Evolutionary conservation across 2,888 invertebrate genomes (phyloP).

Genomic region (Gnatocerus cornutus): DNA sequence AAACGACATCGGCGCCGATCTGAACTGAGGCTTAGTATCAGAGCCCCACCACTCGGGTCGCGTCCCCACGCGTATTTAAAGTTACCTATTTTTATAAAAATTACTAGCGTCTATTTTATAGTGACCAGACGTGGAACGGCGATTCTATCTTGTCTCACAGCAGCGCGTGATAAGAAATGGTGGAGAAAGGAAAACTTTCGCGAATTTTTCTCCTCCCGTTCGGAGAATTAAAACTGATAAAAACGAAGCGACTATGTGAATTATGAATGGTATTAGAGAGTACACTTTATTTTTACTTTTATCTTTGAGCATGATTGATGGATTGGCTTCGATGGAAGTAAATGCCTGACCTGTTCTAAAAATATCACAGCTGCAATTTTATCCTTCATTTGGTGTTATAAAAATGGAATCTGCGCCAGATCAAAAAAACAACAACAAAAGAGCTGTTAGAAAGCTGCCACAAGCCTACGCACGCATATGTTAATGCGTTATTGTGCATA

Average conservation of each 20-base stretch:
- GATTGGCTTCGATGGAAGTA: background rate
- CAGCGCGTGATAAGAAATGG: background rate
- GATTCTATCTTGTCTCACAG: background rate
- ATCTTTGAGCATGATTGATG: background rate
- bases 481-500: no score
- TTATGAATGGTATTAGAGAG: no score
- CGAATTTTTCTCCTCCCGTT: no score
- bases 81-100: constrained; percentile 32
- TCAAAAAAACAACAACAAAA: constrained; percentile 1
- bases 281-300: background rate
- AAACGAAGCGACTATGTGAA: no score
- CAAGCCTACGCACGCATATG: no score
- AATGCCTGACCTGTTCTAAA: constrained; percentile 2
- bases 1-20: constrained; percentile 72
- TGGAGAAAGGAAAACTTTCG: no score
- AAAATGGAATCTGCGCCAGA: background rate
- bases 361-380: background rate
- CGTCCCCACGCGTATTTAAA: constrained; percentile 44
- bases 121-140: background rate
- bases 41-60: constrained; percentile 33
- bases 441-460: background rate
- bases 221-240: no score
- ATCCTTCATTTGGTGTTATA: background rate
- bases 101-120: constrained; percentile 1
- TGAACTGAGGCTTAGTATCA: constrained; percentile 56